Base-by-base conservation (phyloP, 92 coral and sea anemone species). In the Galaxea fascicularis region DNA sequence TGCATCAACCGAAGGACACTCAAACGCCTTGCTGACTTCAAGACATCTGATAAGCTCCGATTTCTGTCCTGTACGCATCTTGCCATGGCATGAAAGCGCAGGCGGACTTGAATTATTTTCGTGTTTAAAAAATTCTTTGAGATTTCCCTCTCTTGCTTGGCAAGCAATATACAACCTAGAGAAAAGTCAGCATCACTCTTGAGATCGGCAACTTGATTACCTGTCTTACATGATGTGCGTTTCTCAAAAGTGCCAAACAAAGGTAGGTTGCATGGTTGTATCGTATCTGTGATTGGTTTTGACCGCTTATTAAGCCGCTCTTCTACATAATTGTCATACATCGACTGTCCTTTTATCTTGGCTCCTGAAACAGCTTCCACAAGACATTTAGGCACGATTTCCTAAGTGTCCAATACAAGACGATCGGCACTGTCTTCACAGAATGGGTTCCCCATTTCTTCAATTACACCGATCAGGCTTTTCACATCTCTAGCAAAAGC, bases 61-160 rank as follows among this genome's bases (percentile, higher is more conserved):
- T 72, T 82, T 88, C 67, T 88, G 76, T 13, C 84, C 83, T 76
- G 73, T 22, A n/a, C 84, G 67, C 73, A 82, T 82, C 59, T 65
- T 72, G 51, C 73, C 87, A 54, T 65, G 52, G 56, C 76, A 31
- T 26, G 87, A 88, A 59, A 88, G 79, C 21, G 85, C 67, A 47
- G 90, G 85, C 8, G 90, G 90, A 73, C 72, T 65, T 77, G 85
- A 41, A 65, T 82, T 82, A 71, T 88, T 88, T 78, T 88, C 89
- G 57, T 83, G 84, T 46, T 47, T 68, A 77, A 88, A 83, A 56
- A 88, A 77, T 45, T 88, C 83, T 11, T 88, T 83, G 8, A 88
- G 88, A 73, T 88, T 73, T 28, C 88, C 84, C 20, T 75, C 83
- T 52, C 89, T 76, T 70, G 85, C 79, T 86, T 86, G 90, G 60